phyloP scores from a whole-genome alignment of 2,113 vertebrate species.

The Tympanuchus pallidicinctus region DNA sequence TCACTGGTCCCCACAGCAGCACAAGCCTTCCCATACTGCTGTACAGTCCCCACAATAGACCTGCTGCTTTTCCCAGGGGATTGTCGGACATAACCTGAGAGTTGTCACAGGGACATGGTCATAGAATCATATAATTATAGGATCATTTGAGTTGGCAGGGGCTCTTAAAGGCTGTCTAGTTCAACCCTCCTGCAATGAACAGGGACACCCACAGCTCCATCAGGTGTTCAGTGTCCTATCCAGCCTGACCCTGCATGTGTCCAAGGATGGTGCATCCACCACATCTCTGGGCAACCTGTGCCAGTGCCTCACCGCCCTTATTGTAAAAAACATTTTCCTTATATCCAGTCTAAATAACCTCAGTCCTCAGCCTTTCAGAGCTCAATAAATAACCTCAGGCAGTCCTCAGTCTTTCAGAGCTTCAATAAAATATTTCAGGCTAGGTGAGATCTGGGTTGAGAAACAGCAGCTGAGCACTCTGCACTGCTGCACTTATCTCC shows the following conservation, averaged over 20 bases:
- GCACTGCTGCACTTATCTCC: neutral
- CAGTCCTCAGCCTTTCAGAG: neutral
- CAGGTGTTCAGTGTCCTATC: no score
- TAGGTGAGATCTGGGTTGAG: neutral
- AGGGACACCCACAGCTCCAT: no score
- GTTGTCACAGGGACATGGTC: neutral
- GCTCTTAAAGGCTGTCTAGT: no score
- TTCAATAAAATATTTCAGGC: neutral
- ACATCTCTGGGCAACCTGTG: no score
- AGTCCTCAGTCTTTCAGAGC: neutral
- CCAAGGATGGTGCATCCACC: no score
- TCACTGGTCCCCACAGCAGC: neutral
- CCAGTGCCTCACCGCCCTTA: no score
- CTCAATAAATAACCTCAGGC: neutral
- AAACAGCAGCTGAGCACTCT: neutral
- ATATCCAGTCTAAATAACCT: no score
- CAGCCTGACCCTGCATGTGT: no score
- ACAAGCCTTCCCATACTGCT: neutral
- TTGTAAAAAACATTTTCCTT: no score
- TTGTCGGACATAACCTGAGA: neutral
- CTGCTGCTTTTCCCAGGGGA: neutral
- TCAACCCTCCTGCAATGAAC: no score
- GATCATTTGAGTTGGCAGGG: no score
- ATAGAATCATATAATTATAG: neutral
- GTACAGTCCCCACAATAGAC: no score